Conservation (phyloP, 2,888 invertebrate genomes). For the Gymnoscelis rufifasciata region DNA sequence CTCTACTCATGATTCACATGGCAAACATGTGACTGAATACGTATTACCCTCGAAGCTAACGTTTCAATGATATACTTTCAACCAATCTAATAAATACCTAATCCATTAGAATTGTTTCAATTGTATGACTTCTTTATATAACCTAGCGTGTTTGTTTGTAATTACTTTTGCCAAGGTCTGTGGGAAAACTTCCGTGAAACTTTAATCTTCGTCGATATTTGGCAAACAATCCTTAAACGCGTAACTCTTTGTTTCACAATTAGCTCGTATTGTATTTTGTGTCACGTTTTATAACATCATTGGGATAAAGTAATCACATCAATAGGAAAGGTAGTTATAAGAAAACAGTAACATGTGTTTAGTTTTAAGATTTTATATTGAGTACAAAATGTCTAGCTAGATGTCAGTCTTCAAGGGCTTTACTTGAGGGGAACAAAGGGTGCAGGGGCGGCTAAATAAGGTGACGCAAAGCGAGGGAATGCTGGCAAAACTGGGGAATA, state of each 20-base stretch:
- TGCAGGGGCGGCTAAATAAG: conserved; percentile 54
- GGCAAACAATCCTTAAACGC: conserved; percentile 6
- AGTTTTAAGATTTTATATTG: conserved; percentile 21
- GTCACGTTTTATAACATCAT: conserved; percentile 16
- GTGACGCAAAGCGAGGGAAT: conserved; percentile 39
- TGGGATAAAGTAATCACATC: background rate
- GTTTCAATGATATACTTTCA: too few relatives aligned
- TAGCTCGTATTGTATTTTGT: conserved; percentile 11
- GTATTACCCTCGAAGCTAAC: conserved; percentile 30
- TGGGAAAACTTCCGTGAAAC: conserved; percentile 48
- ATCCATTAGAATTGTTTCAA: conserved; percentile 38
- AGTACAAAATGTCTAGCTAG: conserved; percentile 41
- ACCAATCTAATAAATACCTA: too few relatives aligned
- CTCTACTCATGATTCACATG: conserved; percentile 2
- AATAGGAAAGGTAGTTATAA: too few relatives aligned
- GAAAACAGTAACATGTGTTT: background rate
- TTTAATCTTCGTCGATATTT: conserved; percentile 24
- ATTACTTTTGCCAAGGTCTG: conserved; percentile 44
- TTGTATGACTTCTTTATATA: conserved; percentile 47
- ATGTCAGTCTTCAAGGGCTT: conserved; percentile 45
- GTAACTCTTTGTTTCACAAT: conserved; percentile 8
- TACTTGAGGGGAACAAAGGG: conserved; percentile 55
- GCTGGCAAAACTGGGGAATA: conserved; percentile 13
- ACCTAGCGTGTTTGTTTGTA: conserved; percentile 36
- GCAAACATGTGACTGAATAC: conserved; percentile 37